A percentile compares a stretch with the other conserved stretches of the same genome.
These are phyloP conservation scores for Anguilla megastoma DNA, from an alignment of 2,797 vertebrate species.

Conservation along the genomic window DNA sequence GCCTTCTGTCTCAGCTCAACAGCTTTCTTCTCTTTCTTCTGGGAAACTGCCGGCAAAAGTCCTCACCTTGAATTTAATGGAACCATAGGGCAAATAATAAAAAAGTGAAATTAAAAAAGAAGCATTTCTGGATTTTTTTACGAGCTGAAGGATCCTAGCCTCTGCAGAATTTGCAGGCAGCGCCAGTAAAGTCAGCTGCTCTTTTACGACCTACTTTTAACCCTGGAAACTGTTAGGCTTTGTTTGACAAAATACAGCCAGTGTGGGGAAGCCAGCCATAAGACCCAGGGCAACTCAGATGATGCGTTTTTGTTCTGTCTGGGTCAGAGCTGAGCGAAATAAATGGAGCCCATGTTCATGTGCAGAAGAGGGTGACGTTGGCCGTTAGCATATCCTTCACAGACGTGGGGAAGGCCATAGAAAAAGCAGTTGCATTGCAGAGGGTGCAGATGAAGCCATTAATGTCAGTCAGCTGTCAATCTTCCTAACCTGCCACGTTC, in stretches of 20 bases:
- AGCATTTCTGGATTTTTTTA: conserved; percentile 1
- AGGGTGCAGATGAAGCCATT: not conserved
- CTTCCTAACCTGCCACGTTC: no score
- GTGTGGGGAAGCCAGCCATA: conserved; percentile 15
- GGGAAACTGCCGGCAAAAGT: not conserved
- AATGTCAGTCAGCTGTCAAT: not conserved
- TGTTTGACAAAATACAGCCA: conserved; percentile 21
- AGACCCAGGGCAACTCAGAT: not conserved
- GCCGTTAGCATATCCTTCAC: not conserved
- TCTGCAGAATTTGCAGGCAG: not conserved
- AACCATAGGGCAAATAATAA: not conserved
- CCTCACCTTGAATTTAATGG: conserved; percentile 21
- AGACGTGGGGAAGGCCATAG: not conserved
- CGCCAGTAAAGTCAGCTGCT: conserved; percentile 14
- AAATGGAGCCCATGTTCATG: not conserved
- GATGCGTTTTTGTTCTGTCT: not conserved
- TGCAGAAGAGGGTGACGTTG: not conserved
- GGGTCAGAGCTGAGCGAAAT: conserved; percentile 11
- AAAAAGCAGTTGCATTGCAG: no score
- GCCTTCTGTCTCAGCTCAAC: not conserved
- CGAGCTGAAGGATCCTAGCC: not conserved
- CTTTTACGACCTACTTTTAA: conserved; percentile 19
- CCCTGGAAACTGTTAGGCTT: conserved; percentile 10
- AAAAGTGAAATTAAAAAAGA: not conserved
- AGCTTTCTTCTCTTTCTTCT: not conserved